Percentiles rank a stretch among this genome's conserved stretches.
Evolutionary conservation across 2,888 invertebrate species (phyloP).

Genomic region (Microdon myrmicae): DNA sequence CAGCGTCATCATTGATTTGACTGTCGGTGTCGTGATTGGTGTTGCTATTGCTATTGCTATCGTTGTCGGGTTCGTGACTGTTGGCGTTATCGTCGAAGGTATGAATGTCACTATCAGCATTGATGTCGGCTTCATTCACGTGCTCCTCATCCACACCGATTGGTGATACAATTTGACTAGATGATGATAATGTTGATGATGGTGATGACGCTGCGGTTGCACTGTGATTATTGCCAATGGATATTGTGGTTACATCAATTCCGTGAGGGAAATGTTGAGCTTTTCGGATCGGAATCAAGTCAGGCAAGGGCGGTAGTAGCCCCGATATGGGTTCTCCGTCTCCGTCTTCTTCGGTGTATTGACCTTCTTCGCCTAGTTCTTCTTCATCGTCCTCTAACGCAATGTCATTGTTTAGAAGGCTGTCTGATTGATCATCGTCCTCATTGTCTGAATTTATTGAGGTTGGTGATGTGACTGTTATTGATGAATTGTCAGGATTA

Average conservation of each 20-base stretch:
- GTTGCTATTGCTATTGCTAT: too few species aligned
- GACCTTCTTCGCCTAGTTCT: conserved; percentile 18
- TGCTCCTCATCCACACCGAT: conserved; percentile 27
- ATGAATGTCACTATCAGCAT: too few species aligned
- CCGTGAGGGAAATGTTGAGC: conserved; percentile 28
- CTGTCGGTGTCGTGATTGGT: conserved; percentile 3
- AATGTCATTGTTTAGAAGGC: too few species aligned
- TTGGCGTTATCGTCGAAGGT: conserved; percentile 1
- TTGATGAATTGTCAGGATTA: conserved; percentile 16
- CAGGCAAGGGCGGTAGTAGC: conserved; percentile 42
- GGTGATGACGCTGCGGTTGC: conserved; percentile 10
- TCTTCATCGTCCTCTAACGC: neutral
- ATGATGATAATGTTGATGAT: conserved; percentile 34
- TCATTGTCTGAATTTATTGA: conserved; percentile 7
- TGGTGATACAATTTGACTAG: conserved; percentile 48
- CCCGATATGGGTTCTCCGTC: conserved; percentile 26
- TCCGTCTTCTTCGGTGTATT: conserved; percentile 8
- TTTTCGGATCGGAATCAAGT: conserved; percentile 43
- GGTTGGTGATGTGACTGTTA: conserved; percentile 2
- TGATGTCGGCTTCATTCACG: too few species aligned
- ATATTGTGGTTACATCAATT: conserved; percentile 15
- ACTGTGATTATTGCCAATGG: conserved; percentile 15
- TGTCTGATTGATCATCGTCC: neutral
- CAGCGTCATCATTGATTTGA: conserved; percentile 9
- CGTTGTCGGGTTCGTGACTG: conserved; percentile 1